A percentile compares a stretch with the other conserved stretches of the same genome.
phyloP scores from a whole-genome alignment of 2,888 invertebrate species.

The Drosophila emarginata region DNA sequence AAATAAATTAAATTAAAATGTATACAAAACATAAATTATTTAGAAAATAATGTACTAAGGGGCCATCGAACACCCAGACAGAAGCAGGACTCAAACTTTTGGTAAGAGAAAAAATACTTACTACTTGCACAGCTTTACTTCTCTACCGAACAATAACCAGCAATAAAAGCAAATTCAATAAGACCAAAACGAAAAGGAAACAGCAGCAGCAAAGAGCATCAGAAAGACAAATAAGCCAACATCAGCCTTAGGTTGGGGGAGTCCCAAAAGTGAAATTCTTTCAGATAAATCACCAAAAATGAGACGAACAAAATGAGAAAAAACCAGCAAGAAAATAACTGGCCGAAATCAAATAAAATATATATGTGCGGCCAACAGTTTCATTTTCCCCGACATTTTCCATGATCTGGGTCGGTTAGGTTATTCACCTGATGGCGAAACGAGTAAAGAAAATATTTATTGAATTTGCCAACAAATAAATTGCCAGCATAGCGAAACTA shows the following conservation, averaged over 20 bases:
- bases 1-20: conserved; percentile 77
- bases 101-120: conserved; percentile 2
- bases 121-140: conserved; percentile 16
- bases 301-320: conserved; percentile 22
- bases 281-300: conserved; percentile 68
- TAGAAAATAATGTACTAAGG: conserved; percentile 72
- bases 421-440: conserved; percentile 9
- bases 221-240: conserved; percentile 64
- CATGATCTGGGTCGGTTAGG: conserved; percentile 16
- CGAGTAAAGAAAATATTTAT: conserved; percentile 38
- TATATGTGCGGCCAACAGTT: conserved; percentile 31
- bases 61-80: conserved; percentile 4
- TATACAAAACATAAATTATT: conserved; percentile 75
- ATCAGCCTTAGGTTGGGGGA: conserved; percentile 16
- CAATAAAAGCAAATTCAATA: conserved; percentile 75
- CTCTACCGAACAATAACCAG: conserved; percentile 61
- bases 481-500: conserved; percentile 26
- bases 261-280: conserved; percentile 44
- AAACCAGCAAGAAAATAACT: conserved; percentile 33
- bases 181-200: conserved; percentile 7
- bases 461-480: conserved; percentile 36
- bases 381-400: conserved; percentile 50
- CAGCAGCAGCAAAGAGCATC: conserved; percentile 16
- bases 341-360: conserved; percentile 19
- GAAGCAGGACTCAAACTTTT: not conserved